Percentiles rank a stretch among this genome's conserved stretches.
Conservation (phyloP, 2,888 invertebrate genomes). For the Spicauda simplicius region DNA sequence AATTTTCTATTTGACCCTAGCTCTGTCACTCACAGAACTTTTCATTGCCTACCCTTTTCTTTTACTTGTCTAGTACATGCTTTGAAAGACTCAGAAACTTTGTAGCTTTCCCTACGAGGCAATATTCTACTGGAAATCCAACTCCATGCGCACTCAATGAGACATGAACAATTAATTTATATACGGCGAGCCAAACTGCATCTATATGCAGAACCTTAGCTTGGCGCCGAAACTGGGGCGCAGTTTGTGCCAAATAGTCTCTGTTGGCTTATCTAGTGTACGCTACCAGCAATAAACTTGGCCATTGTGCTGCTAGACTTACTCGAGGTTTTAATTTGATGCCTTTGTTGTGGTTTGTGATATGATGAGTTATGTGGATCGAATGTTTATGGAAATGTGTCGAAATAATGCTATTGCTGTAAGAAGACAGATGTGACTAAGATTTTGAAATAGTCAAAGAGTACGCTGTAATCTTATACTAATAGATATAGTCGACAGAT, state of each 20-base stretch:
- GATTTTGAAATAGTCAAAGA: too few species aligned
- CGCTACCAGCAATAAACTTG: constrained; percentile 75
- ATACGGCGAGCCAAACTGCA: constrained; percentile 80
- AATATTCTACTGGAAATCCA: constrained; percentile 7
- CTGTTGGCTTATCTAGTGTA: constrained; percentile 81
- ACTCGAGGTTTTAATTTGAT: constrained; percentile 61
- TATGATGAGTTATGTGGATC: not conserved
- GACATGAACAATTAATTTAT: constrained; percentile 78
- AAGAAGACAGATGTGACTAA: too few species aligned
- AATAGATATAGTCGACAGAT: too few species aligned
- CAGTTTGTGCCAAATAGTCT: constrained; percentile 83
- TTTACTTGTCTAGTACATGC: too few species aligned
- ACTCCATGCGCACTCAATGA: constrained; percentile 62
- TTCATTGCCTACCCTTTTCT: too few species aligned
- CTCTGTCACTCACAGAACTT: too few species aligned
- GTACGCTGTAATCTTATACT: too few species aligned
- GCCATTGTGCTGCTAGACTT: constrained; percentile 61
- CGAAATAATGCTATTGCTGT: too few species aligned
- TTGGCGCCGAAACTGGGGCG: constrained; percentile 78
- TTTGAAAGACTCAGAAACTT: not conserved
- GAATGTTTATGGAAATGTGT: not conserved
- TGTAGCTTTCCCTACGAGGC: not conserved
- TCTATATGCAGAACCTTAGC: constrained; percentile 81
- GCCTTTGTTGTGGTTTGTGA: not conserved
- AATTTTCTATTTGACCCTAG: too few species aligned